Evolutionary conservation across 2,888 invertebrate species (phyloP).

Genomic region (Philopedon plagiatum): DNA sequence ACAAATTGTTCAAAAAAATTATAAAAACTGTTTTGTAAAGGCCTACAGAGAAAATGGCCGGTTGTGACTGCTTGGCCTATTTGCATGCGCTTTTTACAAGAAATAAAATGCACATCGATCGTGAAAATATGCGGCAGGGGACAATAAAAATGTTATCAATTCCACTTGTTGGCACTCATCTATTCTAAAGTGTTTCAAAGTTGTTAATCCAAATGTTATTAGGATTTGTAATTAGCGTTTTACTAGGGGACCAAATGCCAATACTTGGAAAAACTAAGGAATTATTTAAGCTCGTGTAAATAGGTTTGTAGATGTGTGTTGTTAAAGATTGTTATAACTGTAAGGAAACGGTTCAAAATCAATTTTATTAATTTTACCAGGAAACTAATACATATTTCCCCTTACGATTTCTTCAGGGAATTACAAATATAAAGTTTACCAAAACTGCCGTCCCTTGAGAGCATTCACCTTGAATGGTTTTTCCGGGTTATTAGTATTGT

Average conservation of each 20-base stretch:
- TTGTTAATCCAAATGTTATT: conserved; percentile 69
- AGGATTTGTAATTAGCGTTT: conserved; percentile 36
- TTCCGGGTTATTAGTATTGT: conserved; percentile 45
- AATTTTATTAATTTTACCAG: no score
- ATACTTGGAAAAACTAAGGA: conserved; percentile 36
- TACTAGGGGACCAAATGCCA: conserved; percentile 22
- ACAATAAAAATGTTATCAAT: conserved; percentile 63
- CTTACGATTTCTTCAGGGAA: background rate
- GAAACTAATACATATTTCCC: background rate
- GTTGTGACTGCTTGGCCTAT: conserved; percentile 59
- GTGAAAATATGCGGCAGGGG: conserved; percentile 55
- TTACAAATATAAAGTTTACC: conserved; percentile 24
- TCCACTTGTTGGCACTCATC: conserved; percentile 67
- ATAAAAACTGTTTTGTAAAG: conserved; percentile 53
- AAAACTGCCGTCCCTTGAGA: conserved; percentile 29
- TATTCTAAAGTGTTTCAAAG: conserved; percentile 66
- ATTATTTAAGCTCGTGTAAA: conserved; percentile 7
- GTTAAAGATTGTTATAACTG: no score
- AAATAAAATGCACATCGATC: conserved; percentile 29
- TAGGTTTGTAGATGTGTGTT: background rate
- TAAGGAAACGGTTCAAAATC: no score
- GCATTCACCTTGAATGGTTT: conserved; percentile 32
- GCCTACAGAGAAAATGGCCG: conserved; percentile 53
- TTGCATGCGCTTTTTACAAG: conserved; percentile 57
- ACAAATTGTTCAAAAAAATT: conserved; percentile 44